Evolutionary conservation across 2,888 invertebrate species (phyloP), one percentile per base, ranked within the genome.

Genomic region (Caenorhabditis wallacei): DNA sequence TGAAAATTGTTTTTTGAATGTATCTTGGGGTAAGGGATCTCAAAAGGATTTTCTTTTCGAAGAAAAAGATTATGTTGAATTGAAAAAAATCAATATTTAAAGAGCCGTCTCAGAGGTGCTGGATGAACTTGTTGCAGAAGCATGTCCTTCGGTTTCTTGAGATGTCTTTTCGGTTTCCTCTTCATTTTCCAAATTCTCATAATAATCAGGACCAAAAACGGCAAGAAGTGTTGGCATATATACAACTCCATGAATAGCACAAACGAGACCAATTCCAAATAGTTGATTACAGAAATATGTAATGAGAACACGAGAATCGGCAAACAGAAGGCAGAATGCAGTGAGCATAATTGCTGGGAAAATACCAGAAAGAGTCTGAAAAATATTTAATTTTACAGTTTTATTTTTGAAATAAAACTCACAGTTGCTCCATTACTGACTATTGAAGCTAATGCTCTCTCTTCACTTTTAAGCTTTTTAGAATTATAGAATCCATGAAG

Each of bases 401-500:
- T 46, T n/a, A 40, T 37, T 51, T n/a, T 4, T 11, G 18, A n/a
- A 1, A 54, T 48, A 51, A 16, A 26, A n/a, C 46, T 35, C 8
- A 80, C 80, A 40, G 81, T 81, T 13, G 81, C 53, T 30, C 81
- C 81, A 57, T 75, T 75, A 7, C 54, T 70, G 7, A 61, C 63
- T 2, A 81, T 35, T 11, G 81, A 69, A 20, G 46, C 64, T 13
- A 76, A 51, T 13, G 69, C 75, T 51, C 75, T 43, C n/a, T 81
- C 75, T 20, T 64, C 69, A n/a, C 48, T 40, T 26, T 46, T 51
- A 20, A 37, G 16, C 20, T 75, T 75, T 43, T 81, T 70, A n/a
- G 81, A 81, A 30, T 75, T 81, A 57, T 76, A 81, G 53, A 75
- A 81, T 0, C 75, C 81, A 43, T 81, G 68, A n/a, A 81, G 64